Evolutionary conservation across 2,888 invertebrate genomes (phyloP).

Genomic region (Chalcis sispes): DNA sequence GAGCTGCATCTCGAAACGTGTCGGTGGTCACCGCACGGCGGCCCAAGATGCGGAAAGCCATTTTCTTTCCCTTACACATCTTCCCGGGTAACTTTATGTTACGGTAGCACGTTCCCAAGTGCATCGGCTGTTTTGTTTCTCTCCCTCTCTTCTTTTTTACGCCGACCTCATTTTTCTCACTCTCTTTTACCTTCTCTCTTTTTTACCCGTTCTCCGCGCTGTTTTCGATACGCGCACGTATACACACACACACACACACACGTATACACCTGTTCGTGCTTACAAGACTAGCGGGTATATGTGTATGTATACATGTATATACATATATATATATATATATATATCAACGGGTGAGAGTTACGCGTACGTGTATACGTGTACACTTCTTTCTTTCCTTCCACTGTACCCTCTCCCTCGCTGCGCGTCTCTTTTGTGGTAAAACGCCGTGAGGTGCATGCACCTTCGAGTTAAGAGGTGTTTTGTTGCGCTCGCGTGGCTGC

Average conservation of each 20-base stretch:
- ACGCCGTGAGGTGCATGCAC: constrained; percentile 4
- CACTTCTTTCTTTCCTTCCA: no score
- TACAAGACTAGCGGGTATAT: no score
- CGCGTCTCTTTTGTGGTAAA: no score
- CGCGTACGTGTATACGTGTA: no score
- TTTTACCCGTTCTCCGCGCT: not conserved
- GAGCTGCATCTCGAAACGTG: no score
- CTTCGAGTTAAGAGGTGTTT: not conserved
- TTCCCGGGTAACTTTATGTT: not conserved
- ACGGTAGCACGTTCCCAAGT: not conserved
- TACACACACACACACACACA: not conserved
- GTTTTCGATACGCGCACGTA: not conserved
- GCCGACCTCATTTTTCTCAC: not conserved
- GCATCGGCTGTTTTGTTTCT: not conserved
- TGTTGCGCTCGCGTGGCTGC: not conserved
- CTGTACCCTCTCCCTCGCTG: no score
- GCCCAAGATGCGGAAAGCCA: not conserved
- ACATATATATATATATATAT: no score
- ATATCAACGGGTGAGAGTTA: no score
- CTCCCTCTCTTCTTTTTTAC: not conserved
- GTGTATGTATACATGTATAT: no score
- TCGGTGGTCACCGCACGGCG: not conserved
- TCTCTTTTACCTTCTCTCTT: not conserved
- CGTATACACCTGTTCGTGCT: not conserved
- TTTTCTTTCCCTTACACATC: not conserved